Evolutionary conservation across 2,888 invertebrate genomes (phyloP), one percentile per base, ranked within the genome.

Genomic region (Cremastinae sp.): DNA sequence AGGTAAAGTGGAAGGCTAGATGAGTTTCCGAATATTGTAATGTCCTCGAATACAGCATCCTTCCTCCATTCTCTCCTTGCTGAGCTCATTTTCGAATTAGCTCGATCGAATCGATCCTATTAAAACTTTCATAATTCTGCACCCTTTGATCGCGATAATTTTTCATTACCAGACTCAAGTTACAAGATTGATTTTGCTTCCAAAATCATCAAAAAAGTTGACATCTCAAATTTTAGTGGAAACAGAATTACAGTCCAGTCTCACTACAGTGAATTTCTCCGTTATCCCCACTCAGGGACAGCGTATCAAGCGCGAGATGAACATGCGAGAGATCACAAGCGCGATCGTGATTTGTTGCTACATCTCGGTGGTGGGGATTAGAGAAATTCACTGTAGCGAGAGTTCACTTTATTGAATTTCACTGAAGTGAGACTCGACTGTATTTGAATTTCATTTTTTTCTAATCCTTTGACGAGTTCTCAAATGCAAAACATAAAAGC

Each of bases 1-100:
- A 18, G 39, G 16, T 16, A 12, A 41, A 18, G 41, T 41, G 39
- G 14, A 59, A 47, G 18, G 41, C 37, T n/a, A 20, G 9, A 7
- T 22, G 39, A 56, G 61, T 49, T 49, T 47, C 12, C 39, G 16
- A 71, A 64, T 53, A 71, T 41, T 20, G 20, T 55, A 16, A 4
- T 45, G 28, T 45, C 14, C 43, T 39, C 41, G 41, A 59, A 66
- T 51, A 41, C 53, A 37, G 37, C 35, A 59, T 20, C 51, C 22
- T 59, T 37, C 14, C 37, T 14, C 14, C 9, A 5, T 14, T 8
- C 55, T 47, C 28, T 16, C 20, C 37, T 45, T 2, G 12, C n/a
- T 8, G 4, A 43, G 22, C 37, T 73, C 55, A 47, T 53, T 59
- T 22, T 53, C 35, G 45, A 61, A n/a, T 28, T 20, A 35, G 7